Evolutionary conservation across 2,888 invertebrate species (phyloP), one percentile per base, ranked within the genome.

Genomic region (Orthosia cruda): DNA sequence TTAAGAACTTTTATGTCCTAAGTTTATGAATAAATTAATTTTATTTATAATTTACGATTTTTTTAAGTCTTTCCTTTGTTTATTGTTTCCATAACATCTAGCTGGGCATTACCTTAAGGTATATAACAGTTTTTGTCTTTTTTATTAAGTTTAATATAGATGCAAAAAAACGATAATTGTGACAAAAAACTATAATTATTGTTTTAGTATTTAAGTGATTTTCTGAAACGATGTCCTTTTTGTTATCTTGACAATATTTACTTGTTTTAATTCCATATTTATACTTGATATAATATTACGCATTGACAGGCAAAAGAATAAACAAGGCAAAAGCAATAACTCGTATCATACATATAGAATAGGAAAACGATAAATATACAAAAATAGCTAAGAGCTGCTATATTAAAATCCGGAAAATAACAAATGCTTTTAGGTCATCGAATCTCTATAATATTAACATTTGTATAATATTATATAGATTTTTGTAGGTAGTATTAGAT

Each of bases 291-390:
- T 1, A 49, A 26, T 15, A 58, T 23, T 16, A 45, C 7, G n/a
- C 23, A 15, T 52, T 54, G n/a, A 18, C 5, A 11, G 7, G 4
- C 18, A 50, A 50, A 58, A 45, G 0, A 45, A 59, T 4, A 26
- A 68, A 77, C 55, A 70, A 70, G 20, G 45, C 15, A 40, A 49
- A 32, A 4, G n/a, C n/a, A 59, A 20, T 70, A 78, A 50, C 26
- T 71, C 15, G 26, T 52, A 59, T 40, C 11, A 49, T 23, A 47
- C 5, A 23, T 45, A 59, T 26, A 26, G 12, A 80, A 80, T 80
- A 58, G 47, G 40, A 58, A 80, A 77, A 49, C 54, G 26, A 65
- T 61, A 73, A 65, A 55, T 9, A 55, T 61, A 23, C 75, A 49
- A 74, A 80, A 59, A 64, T 59, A 64, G 49, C 32, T 58, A 9